A percentile compares a stretch with the other conserved stretches of the same genome.
Conservation (phyloP, 2,888 invertebrate species). For the Hydrotaea cyrtoneurina region DNA sequence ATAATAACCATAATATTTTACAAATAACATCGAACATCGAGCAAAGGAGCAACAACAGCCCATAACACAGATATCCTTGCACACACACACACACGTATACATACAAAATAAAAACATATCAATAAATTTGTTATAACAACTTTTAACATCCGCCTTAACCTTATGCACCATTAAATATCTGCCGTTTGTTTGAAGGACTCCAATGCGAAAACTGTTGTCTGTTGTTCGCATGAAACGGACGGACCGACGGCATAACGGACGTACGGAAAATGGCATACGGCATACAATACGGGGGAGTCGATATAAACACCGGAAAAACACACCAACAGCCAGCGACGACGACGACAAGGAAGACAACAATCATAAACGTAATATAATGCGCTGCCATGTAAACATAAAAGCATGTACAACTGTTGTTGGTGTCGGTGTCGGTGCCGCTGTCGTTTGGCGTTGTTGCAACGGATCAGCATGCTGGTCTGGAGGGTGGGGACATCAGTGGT, state of each 20-base stretch:
- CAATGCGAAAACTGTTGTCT: constrained; percentile 5
- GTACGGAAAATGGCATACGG: neutral
- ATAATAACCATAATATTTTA: constrained; percentile 11
- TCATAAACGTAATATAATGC: constrained; percentile 48
- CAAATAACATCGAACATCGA: neutral
- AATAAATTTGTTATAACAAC: constrained; percentile 58
- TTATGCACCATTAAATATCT: constrained; percentile 50
- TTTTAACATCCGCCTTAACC: constrained; percentile 53
- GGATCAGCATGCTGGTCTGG: no score
- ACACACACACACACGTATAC: neutral
- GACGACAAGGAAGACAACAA: constrained; percentile 41
- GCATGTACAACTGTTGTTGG: constrained; percentile 7
- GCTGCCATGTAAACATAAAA: constrained; percentile 2
- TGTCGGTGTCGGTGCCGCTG: no score
- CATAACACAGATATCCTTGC: neutral
- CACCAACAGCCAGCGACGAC: neutral
- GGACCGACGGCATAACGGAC: neutral
- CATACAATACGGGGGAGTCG: neutral
- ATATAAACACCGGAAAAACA: constrained; percentile 44
- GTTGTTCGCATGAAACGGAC: neutral
- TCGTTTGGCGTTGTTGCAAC: neutral
- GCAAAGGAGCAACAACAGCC: neutral
- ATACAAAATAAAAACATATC: constrained; percentile 7
- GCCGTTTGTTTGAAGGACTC: neutral
- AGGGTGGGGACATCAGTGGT: no score